A percentile compares a stretch with the other conserved stretches of the same genome.
phyloP scores from a whole-genome alignment of 2,888 invertebrate species.

The Punctoribates punctum region DNA sequence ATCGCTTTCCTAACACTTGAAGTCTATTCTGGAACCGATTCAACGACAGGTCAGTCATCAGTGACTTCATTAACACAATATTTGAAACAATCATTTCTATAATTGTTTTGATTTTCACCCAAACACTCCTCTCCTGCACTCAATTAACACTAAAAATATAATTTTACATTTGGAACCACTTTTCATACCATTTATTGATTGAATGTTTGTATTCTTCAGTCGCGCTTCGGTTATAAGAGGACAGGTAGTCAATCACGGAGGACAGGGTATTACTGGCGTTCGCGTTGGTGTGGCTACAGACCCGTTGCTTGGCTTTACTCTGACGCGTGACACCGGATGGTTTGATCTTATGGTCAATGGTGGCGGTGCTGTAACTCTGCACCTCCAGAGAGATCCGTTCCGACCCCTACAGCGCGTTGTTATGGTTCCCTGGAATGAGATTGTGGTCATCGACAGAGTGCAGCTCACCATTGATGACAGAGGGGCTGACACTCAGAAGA shows the following conservation, averaged over 20 bases:
- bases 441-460: conserved; percentile 68
- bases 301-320: conserved; percentile 89
- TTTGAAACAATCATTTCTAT: neutral
- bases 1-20: conserved; percentile 46
- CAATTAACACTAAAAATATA: too few species aligned
- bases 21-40: conserved; percentile 52
- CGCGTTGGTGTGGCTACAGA: conserved; percentile 91
- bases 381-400: conserved; percentile 94
- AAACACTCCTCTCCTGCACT: too few species aligned
- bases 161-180: neutral
- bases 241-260: conserved; percentile 88
- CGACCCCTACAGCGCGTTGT: conserved; percentile 80
- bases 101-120: neutral
- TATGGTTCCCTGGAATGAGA: conserved; percentile 96
- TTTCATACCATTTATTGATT: neutral
- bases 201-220: conserved; percentile 62
- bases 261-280: conserved; percentile 93
- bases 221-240: conserved; percentile 98
- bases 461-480: conserved; percentile 48
- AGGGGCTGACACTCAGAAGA: conserved; percentile 40
- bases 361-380: conserved; percentile 91
- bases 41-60: conserved; percentile 50
- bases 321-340: conserved; percentile 56
- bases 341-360: conserved; percentile 99
- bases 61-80: neutral